These are phyloP conservation scores for Punctoribates punctum DNA, from an alignment of 2,888 invertebrate species.

Conservation along the genomic window DNA sequence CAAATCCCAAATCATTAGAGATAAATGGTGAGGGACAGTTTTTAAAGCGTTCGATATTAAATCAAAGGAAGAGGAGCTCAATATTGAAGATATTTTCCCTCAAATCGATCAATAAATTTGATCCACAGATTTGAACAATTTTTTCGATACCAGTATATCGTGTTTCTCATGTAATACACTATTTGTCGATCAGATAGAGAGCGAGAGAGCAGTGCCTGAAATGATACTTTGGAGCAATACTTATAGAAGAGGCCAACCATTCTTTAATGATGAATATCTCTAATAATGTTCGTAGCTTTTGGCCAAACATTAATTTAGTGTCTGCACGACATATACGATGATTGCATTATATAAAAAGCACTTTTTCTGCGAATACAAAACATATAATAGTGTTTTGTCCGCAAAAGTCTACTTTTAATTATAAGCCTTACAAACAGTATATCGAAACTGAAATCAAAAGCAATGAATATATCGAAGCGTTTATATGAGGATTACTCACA, in stretches of 20 bases:
- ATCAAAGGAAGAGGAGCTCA: no score
- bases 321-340: neutral
- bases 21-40: neutral
- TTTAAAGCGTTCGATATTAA: neutral
- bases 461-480: neutral
- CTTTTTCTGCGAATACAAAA: neutral
- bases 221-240: conserved; percentile 36
- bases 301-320: neutral
- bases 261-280: conserved; percentile 27
- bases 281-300: conserved; percentile 11
- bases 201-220: conserved; percentile 17
- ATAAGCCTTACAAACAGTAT: neutral
- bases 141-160: conserved; percentile 3
- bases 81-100: neutral
- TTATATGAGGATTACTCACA: neutral
- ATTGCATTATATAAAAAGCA: conserved; percentile 8
- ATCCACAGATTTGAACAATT: neutral
- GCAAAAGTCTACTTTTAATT: conserved; percentile 5
- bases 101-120: neutral
- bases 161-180: conserved; percentile 16
- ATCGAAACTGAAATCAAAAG: neutral
- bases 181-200: conserved; percentile 2
- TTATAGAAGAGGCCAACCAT: neutral
- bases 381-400: neutral
- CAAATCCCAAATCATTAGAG: neutral